Evolutionary conservation across 2,113 vertebrate genomes (phyloP).

Genomic region (Parotia lawesii): DNA sequence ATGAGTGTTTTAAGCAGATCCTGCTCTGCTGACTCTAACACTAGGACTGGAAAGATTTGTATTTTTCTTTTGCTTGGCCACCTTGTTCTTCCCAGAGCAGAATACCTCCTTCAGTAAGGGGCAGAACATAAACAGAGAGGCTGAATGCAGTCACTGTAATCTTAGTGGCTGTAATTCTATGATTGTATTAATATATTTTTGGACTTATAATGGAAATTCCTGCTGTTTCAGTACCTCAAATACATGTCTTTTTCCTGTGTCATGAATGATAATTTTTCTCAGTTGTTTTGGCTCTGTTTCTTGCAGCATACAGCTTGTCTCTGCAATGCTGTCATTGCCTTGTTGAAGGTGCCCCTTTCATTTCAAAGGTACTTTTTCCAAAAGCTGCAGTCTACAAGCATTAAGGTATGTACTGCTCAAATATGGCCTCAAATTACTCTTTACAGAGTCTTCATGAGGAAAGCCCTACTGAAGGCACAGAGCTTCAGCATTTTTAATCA

Average conservation of each 20-base stretch:
- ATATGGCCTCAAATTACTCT: not conserved
- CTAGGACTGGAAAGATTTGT: not conserved
- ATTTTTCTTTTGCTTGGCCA: not conserved
- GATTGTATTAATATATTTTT: not conserved
- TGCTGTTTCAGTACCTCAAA: not conserved
- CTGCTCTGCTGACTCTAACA: not conserved
- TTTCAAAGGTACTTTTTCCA: constrained; percentile 98
- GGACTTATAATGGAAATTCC: not conserved
- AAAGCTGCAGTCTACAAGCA: constrained; percentile 96
- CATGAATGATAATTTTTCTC: not conserved
- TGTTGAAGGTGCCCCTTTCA: constrained; percentile 94
- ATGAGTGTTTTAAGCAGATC: not conserved
- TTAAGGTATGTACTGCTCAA: constrained; percentile 80
- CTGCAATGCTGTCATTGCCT: constrained; percentile 88
- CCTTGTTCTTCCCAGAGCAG: not conserved
- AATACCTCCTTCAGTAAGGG: not conserved
- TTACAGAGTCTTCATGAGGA: not conserved
- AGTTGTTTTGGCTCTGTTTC: constrained; percentile 4
- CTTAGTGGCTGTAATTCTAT: not conserved
- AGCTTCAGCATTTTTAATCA: not conserved
- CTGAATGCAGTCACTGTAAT: not conserved
- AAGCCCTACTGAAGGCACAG: not conserved
- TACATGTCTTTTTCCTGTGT: not conserved
- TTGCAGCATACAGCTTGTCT: constrained; percentile 91
- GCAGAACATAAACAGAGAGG: not conserved